These are phyloP conservation scores for Papilio machaon DNA, from an alignment of 1,140 invertebrate genomes.

Conservation along the genomic window DNA sequence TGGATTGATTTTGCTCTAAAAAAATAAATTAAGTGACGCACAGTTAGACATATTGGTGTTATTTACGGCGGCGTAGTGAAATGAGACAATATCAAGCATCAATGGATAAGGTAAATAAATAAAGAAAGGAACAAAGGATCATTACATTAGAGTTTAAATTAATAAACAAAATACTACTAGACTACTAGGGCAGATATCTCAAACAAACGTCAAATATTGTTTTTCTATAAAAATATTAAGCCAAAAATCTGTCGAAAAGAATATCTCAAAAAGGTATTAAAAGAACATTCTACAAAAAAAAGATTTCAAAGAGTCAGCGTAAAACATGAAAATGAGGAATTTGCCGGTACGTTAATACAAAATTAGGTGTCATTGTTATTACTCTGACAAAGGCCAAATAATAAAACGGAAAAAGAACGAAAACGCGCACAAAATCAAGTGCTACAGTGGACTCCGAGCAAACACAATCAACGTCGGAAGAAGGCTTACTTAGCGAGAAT, in stretches of 20 bases:
- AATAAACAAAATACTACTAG: no score
- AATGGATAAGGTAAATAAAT: neutral
- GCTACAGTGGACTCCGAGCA: slow-evolving; percentile 60
- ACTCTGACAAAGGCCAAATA: slow-evolving; percentile 52
- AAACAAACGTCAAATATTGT: neutral
- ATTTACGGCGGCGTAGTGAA: neutral
- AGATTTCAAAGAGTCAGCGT: neutral
- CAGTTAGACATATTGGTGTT: slow-evolving; percentile 17
- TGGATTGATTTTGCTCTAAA: slow-evolving; percentile 1
- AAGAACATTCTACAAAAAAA: neutral
- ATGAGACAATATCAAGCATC: neutral
- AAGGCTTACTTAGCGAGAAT: slow-evolving; percentile 48
- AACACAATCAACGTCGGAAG: slow-evolving; percentile 69
- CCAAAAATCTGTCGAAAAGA: neutral
- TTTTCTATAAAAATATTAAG: neutral
- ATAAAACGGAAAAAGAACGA: slow-evolving; percentile 50
- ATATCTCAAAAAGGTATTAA: slow-evolving; percentile 25
- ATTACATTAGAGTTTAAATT: neutral
- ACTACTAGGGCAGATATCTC: neutral
- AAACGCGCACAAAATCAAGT: slow-evolving; percentile 63
- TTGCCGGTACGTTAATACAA: slow-evolving; percentile 29
- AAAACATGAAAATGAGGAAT: slow-evolving; percentile 25
- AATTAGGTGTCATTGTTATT: slow-evolving; percentile 39
- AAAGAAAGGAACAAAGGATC: neutral
- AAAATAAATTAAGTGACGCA: slow-evolving; percentile 24